Evolutionary conservation across 2,113 vertebrate species (phyloP).

Genomic region (Caranx ignobilis): DNA sequence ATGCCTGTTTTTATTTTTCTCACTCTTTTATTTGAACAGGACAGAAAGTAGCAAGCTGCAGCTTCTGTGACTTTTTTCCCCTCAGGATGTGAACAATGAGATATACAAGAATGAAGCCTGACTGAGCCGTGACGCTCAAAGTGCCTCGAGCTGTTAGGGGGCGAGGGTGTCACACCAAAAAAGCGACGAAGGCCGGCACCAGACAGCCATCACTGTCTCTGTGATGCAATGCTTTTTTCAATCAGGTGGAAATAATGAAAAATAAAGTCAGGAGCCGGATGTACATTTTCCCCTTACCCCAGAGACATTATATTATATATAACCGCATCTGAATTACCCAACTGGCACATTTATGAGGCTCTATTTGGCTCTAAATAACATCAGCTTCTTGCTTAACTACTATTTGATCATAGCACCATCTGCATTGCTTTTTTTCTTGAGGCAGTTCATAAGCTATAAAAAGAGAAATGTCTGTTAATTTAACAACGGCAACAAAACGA

Average conservation of each 20-base stretch:
- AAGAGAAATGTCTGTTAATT: constrained; percentile 3
- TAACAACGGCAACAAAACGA: constrained; percentile 14
- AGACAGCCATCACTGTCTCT: constrained; percentile 19
- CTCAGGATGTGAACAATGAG: constrained; percentile 12
- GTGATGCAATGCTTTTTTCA: constrained; percentile 28
- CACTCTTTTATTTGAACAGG: background rate
- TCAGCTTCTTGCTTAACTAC: background rate
- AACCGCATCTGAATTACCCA: constrained; percentile 30
- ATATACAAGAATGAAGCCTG: constrained; percentile 1
- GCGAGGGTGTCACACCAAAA: constrained; percentile 4
- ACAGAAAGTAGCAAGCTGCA: background rate
- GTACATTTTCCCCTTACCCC: background rate
- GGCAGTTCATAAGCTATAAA: background rate
- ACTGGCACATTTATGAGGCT: constrained; percentile 16
- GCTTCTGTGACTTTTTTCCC: constrained; percentile 35
- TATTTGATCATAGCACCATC: background rate
- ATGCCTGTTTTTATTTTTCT: background rate
- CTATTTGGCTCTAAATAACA: constrained; percentile 16
- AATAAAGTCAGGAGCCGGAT: background rate
- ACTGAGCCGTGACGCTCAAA: constrained; percentile 1
- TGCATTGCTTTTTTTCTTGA: background rate
- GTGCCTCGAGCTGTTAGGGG: constrained; percentile 5
- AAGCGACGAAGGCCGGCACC: background rate
- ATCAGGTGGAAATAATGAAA: constrained; percentile 27
- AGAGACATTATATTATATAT: constrained; percentile 13